Conservation (phyloP, 2,113 vertebrate species). For the Centrocercus urophasianus region DNA sequence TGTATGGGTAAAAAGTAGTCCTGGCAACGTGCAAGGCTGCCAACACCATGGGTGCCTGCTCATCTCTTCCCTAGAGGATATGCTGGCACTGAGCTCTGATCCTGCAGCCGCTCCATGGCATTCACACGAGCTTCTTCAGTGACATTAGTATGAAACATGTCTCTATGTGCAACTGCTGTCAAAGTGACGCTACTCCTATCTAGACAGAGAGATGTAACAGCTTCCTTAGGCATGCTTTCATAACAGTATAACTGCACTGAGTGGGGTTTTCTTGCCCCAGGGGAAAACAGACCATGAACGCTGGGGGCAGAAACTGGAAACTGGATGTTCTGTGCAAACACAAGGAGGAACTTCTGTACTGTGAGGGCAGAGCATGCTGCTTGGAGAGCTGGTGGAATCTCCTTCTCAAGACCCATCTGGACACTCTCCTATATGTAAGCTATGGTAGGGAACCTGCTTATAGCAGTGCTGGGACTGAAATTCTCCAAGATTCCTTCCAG, state of each 20-base stretch:
- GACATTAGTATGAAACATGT: neutral
- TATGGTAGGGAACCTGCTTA: too few relatives aligned
- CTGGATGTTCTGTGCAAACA: too few relatives aligned
- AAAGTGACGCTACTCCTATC: neutral
- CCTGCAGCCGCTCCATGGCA: neutral
- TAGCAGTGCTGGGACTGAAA: too few relatives aligned
- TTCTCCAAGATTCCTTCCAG: too few relatives aligned
- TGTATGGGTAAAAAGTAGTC: neutral
- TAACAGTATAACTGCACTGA: neutral
- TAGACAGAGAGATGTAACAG: neutral
- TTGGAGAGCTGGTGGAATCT: too few relatives aligned
- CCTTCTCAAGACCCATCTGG: too few relatives aligned
- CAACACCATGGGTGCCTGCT: neutral
- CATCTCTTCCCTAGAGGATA: neutral
- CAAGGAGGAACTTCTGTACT: too few relatives aligned
- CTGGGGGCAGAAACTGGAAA: too few relatives aligned
- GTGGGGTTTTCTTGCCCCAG: neutral
- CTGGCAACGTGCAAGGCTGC: neutral
- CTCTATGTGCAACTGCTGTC: neutral
- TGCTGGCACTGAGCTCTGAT: neutral
- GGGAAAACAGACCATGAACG: neutral
- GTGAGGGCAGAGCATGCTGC: too few relatives aligned
- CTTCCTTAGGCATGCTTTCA: neutral
- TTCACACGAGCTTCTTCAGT: neutral
- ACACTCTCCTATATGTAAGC: too few relatives aligned